These are phyloP conservation scores for Rhinogobius similis DNA, from an alignment of 2,113 vertebrate genomes.

Conservation along the genomic window DNA sequence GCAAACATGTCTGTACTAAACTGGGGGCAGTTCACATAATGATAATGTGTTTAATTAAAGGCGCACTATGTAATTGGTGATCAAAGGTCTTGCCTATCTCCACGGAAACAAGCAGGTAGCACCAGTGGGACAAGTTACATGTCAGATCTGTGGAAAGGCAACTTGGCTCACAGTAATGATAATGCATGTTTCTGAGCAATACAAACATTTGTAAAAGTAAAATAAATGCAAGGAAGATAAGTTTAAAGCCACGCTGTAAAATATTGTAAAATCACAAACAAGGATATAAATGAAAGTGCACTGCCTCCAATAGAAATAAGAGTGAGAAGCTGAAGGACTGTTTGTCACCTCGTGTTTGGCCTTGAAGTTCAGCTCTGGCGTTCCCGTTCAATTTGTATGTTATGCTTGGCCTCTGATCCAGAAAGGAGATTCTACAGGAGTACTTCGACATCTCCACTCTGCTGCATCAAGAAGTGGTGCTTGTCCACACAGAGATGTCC, in stretches of 20 bases:
- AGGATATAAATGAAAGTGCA: not conserved
- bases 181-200: too few relatives aligned
- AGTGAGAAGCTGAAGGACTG: not conserved
- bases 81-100: too few relatives aligned
- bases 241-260: not conserved
- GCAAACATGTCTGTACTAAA: too few relatives aligned
- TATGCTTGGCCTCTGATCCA: conserved; percentile 45
- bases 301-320: not conserved
- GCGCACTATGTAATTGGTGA: too few relatives aligned
- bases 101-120: too few relatives aligned
- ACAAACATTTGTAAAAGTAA: not conserved
- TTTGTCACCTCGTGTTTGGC: not conserved
- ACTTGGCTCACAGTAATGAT: too few relatives aligned
- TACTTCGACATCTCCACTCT: conserved; percentile 89
- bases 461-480: conserved; percentile 85
- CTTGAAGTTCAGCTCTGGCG: not conserved
- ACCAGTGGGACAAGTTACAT: too few relatives aligned
- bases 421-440: conserved; percentile 90
- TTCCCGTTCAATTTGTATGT: not conserved
- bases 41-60: too few relatives aligned
- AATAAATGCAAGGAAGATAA: not conserved
- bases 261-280: not conserved
- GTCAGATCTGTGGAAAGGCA: too few relatives aligned
- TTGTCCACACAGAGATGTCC: conserved; percentile 83
- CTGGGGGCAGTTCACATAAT: not conserved